These are phyloP conservation scores for Limnephilus marmoratus DNA, from an alignment of 2,888 invertebrate genomes.

Conservation along the genomic window DNA sequence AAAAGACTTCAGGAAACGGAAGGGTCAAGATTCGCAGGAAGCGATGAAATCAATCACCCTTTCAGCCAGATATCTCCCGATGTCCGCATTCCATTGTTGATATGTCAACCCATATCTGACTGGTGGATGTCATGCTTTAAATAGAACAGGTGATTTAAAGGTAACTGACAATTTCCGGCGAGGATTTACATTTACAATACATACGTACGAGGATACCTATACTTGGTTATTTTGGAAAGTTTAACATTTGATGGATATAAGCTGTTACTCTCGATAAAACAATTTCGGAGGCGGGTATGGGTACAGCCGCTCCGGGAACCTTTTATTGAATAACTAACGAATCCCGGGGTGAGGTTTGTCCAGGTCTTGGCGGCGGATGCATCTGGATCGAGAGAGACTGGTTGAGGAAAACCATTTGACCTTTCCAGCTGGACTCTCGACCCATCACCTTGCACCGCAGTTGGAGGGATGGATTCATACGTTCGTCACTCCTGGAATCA, in stretches of 20 bases:
- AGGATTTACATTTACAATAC: not conserved
- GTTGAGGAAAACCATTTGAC: no score
- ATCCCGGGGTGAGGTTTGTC: no score
- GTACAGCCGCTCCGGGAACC: no score
- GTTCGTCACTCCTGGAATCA: no score
- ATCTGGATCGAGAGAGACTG: no score
- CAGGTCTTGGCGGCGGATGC: no score
- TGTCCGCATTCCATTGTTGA: constrained; percentile 37
- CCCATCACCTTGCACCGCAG: no score
- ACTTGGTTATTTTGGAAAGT: not conserved
- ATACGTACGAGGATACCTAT: not conserved
- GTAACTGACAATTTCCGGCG: constrained; percentile 2
- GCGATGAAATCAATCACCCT: constrained; percentile 60
- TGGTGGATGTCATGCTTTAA: not conserved
- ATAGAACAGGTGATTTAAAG: constrained; percentile 22
- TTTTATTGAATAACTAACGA: no score
- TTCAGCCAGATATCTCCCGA: constrained; percentile 47
- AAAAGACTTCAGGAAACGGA: constrained; percentile 57
- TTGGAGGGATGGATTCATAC: no score
- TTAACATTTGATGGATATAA: not conserved
- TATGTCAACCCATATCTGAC: constrained; percentile 41
- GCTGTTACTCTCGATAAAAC: not conserved
- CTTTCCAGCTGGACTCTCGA: no score
- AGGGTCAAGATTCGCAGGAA: constrained; percentile 58
- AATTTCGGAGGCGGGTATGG: no score